These are phyloP conservation scores for Prochilodus magdalenae DNA, from an alignment of 2,113 vertebrate genomes.

Conservation along the genomic window DNA sequence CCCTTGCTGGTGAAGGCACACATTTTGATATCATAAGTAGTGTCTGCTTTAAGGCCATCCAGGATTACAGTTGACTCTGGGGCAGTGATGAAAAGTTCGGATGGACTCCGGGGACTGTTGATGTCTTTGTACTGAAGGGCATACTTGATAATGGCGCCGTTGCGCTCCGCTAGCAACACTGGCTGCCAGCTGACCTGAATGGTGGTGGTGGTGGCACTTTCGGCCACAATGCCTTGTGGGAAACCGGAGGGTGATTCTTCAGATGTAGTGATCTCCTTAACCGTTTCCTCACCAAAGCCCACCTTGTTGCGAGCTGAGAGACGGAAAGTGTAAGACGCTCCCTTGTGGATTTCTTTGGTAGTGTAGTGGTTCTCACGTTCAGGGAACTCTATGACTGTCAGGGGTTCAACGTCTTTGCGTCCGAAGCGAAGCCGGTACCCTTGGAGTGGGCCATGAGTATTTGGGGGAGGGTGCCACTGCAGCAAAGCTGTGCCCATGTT, in stretches of 20 bases:
- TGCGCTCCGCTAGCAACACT: slow-evolving; percentile 89
- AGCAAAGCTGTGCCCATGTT: slow-evolving; percentile 98
- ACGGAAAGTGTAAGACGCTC: slow-evolving; percentile 91
- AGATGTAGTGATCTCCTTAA: slow-evolving; percentile 92
- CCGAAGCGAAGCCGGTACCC: slow-evolving; percentile 95
- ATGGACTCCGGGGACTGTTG: slow-evolving; percentile 91
- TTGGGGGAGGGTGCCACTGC: slow-evolving; percentile 94
- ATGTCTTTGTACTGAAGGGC: slow-evolving; percentile 97
- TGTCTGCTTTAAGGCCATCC: slow-evolving; percentile 95
- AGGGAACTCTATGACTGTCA: slow-evolving; percentile 92
- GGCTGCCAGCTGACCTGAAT: slow-evolving; percentile 94
- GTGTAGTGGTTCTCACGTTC: slow-evolving; percentile 98
- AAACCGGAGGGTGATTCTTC: slow-evolving; percentile 95
- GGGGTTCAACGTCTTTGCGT: slow-evolving; percentile 88
- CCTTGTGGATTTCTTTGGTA: slow-evolving; percentile 96
- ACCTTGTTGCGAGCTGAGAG: slow-evolving; percentile 97
- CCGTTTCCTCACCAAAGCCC: slow-evolving; percentile 96
- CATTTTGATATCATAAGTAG: slow-evolving; percentile 99
- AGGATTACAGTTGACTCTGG: slow-evolving; percentile 90
- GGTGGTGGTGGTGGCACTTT: slow-evolving; percentile 89
- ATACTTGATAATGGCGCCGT: slow-evolving; percentile 92
- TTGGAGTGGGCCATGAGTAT: slow-evolving; percentile 90
- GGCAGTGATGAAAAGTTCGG: slow-evolving; percentile 91
- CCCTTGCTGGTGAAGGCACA: slow-evolving; percentile 99
- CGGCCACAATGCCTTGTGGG: slow-evolving; percentile 90